A percentile compares a stretch with the other conserved stretches of the same genome.
Conservation (phyloP, 1,140 invertebrate genomes). For the Drosophila persimilis region DNA sequence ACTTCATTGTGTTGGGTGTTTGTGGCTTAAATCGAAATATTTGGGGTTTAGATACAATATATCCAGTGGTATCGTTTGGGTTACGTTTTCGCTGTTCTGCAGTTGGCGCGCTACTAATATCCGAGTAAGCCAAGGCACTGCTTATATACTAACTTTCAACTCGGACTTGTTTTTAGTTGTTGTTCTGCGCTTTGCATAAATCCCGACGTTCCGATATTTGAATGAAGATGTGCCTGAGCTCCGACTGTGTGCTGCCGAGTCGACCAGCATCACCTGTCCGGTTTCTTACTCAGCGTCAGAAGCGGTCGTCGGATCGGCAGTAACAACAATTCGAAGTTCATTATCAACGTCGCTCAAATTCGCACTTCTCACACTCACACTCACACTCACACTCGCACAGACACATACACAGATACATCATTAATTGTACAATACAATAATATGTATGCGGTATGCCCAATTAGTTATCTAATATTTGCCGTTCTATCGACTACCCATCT, state of each 20-base stretch:
- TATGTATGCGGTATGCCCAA: conserved; percentile 64
- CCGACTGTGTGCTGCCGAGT: conserved; percentile 11
- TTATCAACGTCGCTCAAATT: conserved; percentile 67
- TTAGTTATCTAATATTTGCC: conserved; percentile 78
- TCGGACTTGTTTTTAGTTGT: conserved; percentile 30
- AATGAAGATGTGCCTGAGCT: conserved; percentile 68
- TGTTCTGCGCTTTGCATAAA: conserved; percentile 72
- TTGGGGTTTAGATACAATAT: conserved; percentile 10
- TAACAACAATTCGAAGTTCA: conserved; percentile 63
- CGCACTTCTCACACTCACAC: conserved; percentile 64
- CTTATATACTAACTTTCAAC: conserved; percentile 71
- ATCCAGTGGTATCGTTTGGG: conserved; percentile 27
- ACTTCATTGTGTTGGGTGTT: conserved; percentile 61
- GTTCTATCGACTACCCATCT: conserved; percentile 42
- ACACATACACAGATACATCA: conserved; percentile 35
- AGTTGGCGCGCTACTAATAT: conserved; percentile 63
- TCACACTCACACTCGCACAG: neutral
- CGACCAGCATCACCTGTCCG: conserved; percentile 56
- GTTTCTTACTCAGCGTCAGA: conserved; percentile 73
- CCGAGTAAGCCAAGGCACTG: conserved; percentile 48
- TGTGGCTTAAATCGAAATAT: conserved; percentile 29
- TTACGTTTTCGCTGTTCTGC: conserved; percentile 43
- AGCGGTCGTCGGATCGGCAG: conserved; percentile 24
- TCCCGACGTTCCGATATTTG: conserved; percentile 46
- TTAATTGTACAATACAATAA: conserved; percentile 42